Evolutionary conservation across 2,113 vertebrate genomes (phyloP).

Genomic region (Archocentrus centrarchus): DNA sequence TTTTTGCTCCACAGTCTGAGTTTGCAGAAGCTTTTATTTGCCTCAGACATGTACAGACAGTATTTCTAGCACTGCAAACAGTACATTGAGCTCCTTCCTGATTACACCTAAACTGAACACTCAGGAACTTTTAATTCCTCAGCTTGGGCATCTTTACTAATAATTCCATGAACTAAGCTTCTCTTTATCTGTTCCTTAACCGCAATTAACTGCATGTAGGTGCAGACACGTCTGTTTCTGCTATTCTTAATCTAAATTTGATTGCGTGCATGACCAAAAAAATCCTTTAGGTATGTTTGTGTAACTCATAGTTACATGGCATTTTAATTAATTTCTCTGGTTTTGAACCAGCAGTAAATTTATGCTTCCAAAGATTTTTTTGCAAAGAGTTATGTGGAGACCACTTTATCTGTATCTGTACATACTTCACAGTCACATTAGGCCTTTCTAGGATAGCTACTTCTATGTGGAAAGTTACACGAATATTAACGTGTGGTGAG

Average conservation of each 20-base stretch:
- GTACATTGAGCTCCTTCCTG: not conserved
- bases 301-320: not conserved
- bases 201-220: not conserved
- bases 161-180: not conserved
- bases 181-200: conserved; percentile 15
- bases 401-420: not conserved
- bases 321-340: not conserved
- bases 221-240: not conserved
- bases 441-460: not conserved
- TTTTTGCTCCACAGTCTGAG: not conserved
- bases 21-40: not conserved
- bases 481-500: not conserved
- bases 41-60: conserved; percentile 1
- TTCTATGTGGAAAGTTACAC: not conserved
- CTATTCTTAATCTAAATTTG: not conserved
- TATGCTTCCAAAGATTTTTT: not conserved
- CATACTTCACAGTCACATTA: not conserved
- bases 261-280: not conserved
- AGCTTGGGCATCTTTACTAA: not conserved
- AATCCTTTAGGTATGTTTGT: not conserved
- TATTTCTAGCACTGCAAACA: not conserved
- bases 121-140: not conserved
- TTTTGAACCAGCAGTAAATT: no score
- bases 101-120: not conserved
- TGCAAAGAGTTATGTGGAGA: not conserved